These are phyloP conservation scores for Tauraco erythrolophus DNA, from an alignment of 2,113 vertebrate genomes.

Conservation along the genomic window DNA sequence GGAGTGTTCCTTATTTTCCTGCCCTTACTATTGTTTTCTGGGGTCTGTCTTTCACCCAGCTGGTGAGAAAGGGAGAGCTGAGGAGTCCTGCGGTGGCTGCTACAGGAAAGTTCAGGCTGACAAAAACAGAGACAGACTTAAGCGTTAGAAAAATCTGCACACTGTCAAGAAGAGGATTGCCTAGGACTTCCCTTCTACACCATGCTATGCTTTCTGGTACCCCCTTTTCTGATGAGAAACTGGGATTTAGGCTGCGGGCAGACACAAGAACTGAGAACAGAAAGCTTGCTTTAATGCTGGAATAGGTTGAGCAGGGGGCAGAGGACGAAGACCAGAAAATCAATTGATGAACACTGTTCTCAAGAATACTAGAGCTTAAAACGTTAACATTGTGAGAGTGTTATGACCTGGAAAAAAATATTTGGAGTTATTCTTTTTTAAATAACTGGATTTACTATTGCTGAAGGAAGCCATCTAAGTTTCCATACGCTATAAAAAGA, in stretches of 20 bases:
- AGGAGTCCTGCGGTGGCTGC: not conserved
- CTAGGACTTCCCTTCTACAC: not conserved
- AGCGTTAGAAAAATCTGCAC: not conserved
- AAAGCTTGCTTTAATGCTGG: not conserved
- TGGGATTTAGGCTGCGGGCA: not conserved
- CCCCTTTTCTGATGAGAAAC: not conserved
- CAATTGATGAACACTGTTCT: not conserved
- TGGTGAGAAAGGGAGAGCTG: not conserved
- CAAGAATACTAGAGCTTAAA: not conserved
- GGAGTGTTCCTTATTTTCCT: conserved; percentile 63
- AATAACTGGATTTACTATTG: not conserved
- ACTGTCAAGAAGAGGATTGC: not conserved
- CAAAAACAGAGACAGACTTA: not conserved
- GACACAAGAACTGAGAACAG: not conserved
- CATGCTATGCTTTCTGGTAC: not conserved
- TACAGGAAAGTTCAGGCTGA: not conserved
- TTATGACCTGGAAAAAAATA: conserved; percentile 4
- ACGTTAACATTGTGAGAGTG: not conserved
- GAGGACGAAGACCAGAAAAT: conserved; percentile 4
- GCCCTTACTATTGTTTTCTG: conserved; percentile 41
- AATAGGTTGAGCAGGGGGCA: not conserved
- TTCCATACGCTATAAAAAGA: not conserved
- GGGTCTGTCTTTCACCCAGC: conserved; percentile 13
- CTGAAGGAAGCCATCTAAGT: not conserved
- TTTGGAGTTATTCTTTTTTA: not conserved